Percentiles rank a stretch among this genome's conserved stretches.
phyloP scores from a whole-genome alignment of 2,113 vertebrate genomes.

The Corydoras maculifer region DNA sequence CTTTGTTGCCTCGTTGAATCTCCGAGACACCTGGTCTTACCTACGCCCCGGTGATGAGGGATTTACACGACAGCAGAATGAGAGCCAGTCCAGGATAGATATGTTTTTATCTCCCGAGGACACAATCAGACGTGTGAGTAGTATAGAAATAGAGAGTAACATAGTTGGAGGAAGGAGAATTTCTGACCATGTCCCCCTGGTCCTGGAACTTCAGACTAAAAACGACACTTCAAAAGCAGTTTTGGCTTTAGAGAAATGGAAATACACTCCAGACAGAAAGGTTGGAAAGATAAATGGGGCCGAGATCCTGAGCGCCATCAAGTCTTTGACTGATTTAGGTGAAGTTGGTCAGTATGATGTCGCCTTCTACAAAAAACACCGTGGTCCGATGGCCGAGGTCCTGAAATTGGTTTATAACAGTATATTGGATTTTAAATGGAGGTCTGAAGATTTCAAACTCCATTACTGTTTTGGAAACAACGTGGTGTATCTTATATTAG shows the following conservation, averaged over 20 bases:
- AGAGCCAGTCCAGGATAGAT: conserved; percentile 22
- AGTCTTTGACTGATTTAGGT: conserved; percentile 4
- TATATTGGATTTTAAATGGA: neutral
- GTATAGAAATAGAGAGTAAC: neutral
- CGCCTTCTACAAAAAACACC: neutral
- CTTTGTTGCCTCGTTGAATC: conserved; percentile 16
- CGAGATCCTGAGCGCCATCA: conserved; percentile 24
- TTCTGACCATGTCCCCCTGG: conserved; percentile 23
- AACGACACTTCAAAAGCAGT: neutral
- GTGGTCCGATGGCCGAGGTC: neutral
- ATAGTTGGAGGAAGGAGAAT: neutral
- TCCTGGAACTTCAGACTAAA: neutral
- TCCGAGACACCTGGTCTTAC: conserved; percentile 17
- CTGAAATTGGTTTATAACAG: neutral
- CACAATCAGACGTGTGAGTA: conserved; percentile 43
- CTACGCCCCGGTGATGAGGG: neutral
- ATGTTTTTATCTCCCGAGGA: conserved; percentile 11
- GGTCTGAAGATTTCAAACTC: neutral
- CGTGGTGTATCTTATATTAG: conserved; percentile 2
- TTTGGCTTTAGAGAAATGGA: fast-evolving
- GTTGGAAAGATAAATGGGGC: neutral
- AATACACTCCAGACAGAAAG: neutral
- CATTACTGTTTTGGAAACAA: too few relatives aligned
- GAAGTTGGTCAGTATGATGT: neutral
- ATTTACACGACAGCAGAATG: neutral